These are phyloP conservation scores for Ammodramus savannarum DNA, from an alignment of 2,113 vertebrate genomes.

Conservation along the genomic window DNA sequence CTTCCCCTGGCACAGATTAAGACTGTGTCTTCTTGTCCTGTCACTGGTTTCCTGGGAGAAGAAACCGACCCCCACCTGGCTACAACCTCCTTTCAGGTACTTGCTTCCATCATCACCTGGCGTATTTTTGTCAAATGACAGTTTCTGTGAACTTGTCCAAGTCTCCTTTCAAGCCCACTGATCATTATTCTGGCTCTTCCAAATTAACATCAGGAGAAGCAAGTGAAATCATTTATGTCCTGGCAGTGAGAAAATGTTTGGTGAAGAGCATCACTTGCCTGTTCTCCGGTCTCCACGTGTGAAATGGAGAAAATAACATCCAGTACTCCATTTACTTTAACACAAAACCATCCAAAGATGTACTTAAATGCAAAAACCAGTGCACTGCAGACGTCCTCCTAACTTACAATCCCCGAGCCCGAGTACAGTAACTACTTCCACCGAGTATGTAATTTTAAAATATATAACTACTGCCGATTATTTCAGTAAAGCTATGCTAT, in stretches of 20 bases:
- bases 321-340: neutral
- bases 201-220: neutral
- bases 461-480: fast-evolving
- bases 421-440: neutral
- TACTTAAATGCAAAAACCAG: neutral
- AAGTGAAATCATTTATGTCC: neutral
- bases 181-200: neutral
- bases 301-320: neutral
- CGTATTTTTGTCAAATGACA: neutral
- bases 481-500: fast-evolving
- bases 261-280: neutral
- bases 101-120: neutral
- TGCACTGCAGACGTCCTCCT: fast-evolving
- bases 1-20: neutral
- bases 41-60: neutral
- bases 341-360: neutral
- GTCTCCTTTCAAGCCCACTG: neutral
- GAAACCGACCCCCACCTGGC: neutral
- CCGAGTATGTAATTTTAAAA: fast-evolving
- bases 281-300: fast-evolving
- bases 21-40: neutral
- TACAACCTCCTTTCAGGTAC: neutral
- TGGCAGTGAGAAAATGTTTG: neutral
- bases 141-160: neutral
- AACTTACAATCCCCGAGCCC: fast-evolving